Evolutionary conservation across 2,888 invertebrate species (phyloP).

Genomic region (Ecliptopera silaceata): DNA sequence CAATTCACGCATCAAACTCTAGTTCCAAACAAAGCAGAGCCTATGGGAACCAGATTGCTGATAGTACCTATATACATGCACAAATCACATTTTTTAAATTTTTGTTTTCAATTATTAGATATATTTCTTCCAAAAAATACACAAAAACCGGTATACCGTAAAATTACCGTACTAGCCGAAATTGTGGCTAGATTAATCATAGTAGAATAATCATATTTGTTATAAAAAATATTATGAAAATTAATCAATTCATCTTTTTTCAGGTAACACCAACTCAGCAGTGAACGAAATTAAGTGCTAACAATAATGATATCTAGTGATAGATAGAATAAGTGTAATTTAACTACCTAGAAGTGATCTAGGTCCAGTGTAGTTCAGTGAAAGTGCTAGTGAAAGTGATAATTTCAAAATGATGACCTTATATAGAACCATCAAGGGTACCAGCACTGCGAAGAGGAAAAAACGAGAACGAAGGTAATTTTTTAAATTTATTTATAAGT

Average conservation of each 20-base stretch:
- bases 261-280: conserved; percentile 28
- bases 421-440: conserved; percentile 82
- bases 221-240: background rate
- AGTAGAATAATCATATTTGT: no score
- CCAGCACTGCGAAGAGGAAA: conserved; percentile 77
- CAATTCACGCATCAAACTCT: no score
- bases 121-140: no score
- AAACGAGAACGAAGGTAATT: conserved; percentile 76
- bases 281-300: conserved; percentile 16
- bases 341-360: conserved; percentile 18
- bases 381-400: conserved; percentile 38
- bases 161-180: no score
- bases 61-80: no score
- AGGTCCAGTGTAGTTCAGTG: conserved; percentile 37
- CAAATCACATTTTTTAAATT: no score
- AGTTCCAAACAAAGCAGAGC: no score
- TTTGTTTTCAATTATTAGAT: no score
- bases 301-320: conserved; percentile 19
- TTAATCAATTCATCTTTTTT: conserved; percentile 13
- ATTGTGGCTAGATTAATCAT: no score
- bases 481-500: no score
- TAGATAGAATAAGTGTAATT: conserved; percentile 7
- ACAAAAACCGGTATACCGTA: no score
- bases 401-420: conserved; percentile 80
- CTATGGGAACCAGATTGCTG: no score